Evolutionary conservation across 2,113 vertebrate genomes (phyloP).

Genomic region (Gymnobelideus leadbeateri): DNA sequence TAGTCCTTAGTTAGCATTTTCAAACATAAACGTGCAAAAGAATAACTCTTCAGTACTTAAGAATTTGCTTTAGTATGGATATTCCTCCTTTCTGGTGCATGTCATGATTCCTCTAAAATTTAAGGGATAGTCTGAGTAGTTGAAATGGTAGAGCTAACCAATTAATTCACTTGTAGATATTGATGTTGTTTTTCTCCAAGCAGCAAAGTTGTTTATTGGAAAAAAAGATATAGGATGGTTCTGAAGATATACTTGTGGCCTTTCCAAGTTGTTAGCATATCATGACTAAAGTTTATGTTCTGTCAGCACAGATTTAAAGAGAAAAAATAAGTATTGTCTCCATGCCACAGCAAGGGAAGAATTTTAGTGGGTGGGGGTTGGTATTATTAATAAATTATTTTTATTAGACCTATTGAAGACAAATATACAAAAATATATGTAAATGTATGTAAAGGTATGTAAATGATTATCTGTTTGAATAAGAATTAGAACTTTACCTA

Average conservation of each 20-base stretch:
- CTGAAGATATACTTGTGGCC: background rate
- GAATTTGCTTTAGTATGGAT: too few species aligned
- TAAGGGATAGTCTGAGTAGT: background rate
- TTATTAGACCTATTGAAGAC: background rate
- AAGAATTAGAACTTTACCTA: background rate
- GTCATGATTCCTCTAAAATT: background rate
- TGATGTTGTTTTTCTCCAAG: background rate
- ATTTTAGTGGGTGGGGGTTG: too few species aligned
- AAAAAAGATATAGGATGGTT: background rate
- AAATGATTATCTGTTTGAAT: background rate
- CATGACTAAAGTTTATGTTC: background rate
- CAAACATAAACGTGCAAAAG: background rate
- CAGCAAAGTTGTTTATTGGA: background rate
- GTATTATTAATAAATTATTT: too few species aligned
- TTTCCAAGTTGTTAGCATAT: background rate
- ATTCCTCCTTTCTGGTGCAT: too few species aligned
- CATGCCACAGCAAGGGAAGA: too few species aligned
- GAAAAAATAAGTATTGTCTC: background rate
- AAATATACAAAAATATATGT: background rate
- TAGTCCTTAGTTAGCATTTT: background rate
- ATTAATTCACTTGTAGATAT: background rate
- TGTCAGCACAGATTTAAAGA: background rate
- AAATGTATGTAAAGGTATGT: too few species aligned
- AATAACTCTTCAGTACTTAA: background rate
- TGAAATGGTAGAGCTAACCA: background rate